A percentile compares a stretch with the other conserved stretches of the same genome.
Evolutionary conservation across 2,888 invertebrate species (phyloP).

Genomic region (Scelioninae gen. 2): DNA sequence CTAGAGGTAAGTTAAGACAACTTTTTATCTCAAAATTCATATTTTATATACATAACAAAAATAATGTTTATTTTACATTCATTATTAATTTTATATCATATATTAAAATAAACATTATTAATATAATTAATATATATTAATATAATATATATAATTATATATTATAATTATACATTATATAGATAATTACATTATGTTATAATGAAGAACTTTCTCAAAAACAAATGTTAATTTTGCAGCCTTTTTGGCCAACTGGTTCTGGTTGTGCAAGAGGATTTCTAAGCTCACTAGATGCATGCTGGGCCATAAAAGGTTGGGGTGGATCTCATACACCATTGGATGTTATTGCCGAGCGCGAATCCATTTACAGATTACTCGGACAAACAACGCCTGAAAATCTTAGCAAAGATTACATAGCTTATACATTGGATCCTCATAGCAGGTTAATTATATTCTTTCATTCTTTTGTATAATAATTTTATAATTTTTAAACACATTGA

Average conservation of each 20-base stretch:
- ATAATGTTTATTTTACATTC: no score
- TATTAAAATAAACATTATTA: no score
- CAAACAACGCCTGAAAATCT: conserved; percentile 98
- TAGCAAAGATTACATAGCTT: conserved; percentile 90
- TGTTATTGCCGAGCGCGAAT: conserved; percentile 95
- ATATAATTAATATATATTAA: no score
- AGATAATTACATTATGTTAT: no score
- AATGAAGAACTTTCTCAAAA: no score
- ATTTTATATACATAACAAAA: no score
- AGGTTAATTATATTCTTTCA: conserved; percentile 74
- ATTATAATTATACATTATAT: no score
- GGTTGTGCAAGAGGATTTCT: conserved; percentile 98
- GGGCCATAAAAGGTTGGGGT: conserved; percentile 93
- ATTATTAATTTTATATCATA: no score
- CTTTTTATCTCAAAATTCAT: not conserved
- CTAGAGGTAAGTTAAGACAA: conserved; percentile 82
- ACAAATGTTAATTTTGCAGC: no score
- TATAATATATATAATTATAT: no score
- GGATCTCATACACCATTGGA: conserved; percentile 84
- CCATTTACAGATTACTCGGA: conserved; percentile 88
- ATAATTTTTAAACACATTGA: no score
- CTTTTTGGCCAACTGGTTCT: conserved; percentile 99
- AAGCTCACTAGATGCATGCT: conserved; percentile 96
- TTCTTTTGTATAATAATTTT: no score
- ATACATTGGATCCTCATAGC: conserved; percentile 90